Base-by-base conservation (phyloP, 2,888 invertebrate species). In the Anoncus sp. region DNA sequence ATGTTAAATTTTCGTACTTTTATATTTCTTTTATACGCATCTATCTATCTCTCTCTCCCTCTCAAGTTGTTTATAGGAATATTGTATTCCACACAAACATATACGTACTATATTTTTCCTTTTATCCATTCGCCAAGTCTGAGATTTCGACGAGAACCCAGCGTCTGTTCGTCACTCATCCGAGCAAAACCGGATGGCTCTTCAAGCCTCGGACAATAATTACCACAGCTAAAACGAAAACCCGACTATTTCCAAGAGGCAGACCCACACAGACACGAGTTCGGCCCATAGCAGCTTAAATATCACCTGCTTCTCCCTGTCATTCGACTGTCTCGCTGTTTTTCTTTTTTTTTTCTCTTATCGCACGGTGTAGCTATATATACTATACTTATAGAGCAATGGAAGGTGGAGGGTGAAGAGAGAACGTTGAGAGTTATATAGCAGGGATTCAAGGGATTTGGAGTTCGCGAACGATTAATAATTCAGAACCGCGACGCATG, bases 241-340 rank as follows among this genome's bases (percentile, higher is more conserved):
- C 73, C 79, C 73, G 75, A 78, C 70, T 71, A 77, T 80, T 78
- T 80, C 70, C 51, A 69, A 65, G 66, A 53, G 69, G 70, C 63
- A 14, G 18, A 31, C 24, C 10, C 51, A 59, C 47, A 45, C 31
- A n/a, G 1, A 47, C 22, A 24, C 6, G 38, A 38, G 31, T 55
- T 51, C 45, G 43, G 45, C n/a, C 43, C 27, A 20, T 53, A n/a
- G 73, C 62, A 67, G 49, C 77, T 76, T 74, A 79, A 77, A 75
- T 74, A 81, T 76, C 76, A 76, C 77, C 79, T 79, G 81, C 76
- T 67, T 57, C 62, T 75, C 51, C 74, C 80, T 81, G 78, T 80
- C 80, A 80, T 80, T 80, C 78, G 81, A 63, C 43, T 40, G 51
- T 24, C 51, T 70, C 18, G 2, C 20, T 4, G 16, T 27, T 62